Percentiles rank a stretch among this genome's conserved stretches.
These are phyloP conservation scores for Cebus imitator DNA, from an alignment of 2,113 vertebrate genomes.

Conservation along the genomic window DNA sequence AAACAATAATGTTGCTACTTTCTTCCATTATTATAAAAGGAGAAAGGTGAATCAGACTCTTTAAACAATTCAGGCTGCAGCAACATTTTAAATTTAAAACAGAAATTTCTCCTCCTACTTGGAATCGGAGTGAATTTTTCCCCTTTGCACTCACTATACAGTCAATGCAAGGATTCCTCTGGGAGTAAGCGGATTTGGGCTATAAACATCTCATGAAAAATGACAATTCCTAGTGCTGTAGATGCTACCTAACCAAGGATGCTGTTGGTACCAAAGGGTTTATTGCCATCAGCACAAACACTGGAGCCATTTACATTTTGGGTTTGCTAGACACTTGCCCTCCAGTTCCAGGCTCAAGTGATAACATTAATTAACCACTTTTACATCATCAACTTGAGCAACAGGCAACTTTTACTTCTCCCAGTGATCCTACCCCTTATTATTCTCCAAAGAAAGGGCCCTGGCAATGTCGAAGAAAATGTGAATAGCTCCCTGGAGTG, in stretches of 20 bases:
- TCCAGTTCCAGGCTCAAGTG: neutral
- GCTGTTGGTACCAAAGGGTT: accelerated
- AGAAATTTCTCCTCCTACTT: neutral
- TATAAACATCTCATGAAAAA: accelerated
- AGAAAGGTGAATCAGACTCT: constrained; percentile 68
- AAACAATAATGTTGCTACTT: constrained; percentile 55
- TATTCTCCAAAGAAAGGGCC: neutral
- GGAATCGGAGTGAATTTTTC: constrained; percentile 19
- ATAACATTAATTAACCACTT: neutral
- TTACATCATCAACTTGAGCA: neutral
- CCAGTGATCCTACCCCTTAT: accelerated
- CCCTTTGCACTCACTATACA: neutral
- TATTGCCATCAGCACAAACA: accelerated
- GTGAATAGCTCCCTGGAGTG: accelerated
- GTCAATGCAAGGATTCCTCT: constrained; percentile 47
- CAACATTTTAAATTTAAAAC: constrained; percentile 38
- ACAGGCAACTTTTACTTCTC: neutral
- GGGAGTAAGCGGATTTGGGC: constrained; percentile 1
- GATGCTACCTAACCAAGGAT: accelerated
- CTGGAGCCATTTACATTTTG: accelerated
- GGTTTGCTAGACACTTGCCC: accelerated
- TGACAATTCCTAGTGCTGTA: neutral
- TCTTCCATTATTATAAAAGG: constrained; percentile 39
- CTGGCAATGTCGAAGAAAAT: no score
- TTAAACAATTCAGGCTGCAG: constrained; percentile 51